These are phyloP conservation scores for Halichoerus grypus DNA, from an alignment of 2,113 vertebrate species.

Conservation along the genomic window DNA sequence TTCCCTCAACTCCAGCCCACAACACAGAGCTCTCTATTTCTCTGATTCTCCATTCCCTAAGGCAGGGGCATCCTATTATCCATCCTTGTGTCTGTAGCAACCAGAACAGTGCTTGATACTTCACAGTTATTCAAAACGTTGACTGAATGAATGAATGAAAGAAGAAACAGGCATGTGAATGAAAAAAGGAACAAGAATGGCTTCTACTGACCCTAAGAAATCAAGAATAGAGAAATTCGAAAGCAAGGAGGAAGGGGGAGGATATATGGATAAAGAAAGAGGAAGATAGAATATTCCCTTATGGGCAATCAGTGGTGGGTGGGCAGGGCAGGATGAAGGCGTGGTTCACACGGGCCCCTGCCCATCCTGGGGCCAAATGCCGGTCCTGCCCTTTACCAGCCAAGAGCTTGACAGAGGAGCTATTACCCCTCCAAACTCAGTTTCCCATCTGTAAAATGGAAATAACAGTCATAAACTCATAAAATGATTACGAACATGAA, in stretches of 20 bases:
- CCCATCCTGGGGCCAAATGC: no score
- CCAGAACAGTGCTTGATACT: background rate
- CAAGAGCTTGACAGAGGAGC: background rate
- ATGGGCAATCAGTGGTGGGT: background rate
- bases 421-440: no score
- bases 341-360: background rate
- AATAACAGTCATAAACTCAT: background rate
- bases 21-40: background rate
- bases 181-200: background rate
- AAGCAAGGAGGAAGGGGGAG: background rate
- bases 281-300: background rate
- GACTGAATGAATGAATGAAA: background rate
- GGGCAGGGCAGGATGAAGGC: fast-evolving
- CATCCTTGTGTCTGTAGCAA: background rate
- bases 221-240: background rate
- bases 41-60: background rate
- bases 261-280: fast-evolving
- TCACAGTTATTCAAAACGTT: background rate
- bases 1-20: background rate
- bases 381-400: background rate
- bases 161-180: background rate
- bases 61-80: background rate
- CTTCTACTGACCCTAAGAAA: background rate
- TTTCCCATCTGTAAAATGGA: background rate
- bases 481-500: background rate